Evolutionary conservation across 2,888 invertebrate species (phyloP).

Genomic region (Drosophila borealis): DNA sequence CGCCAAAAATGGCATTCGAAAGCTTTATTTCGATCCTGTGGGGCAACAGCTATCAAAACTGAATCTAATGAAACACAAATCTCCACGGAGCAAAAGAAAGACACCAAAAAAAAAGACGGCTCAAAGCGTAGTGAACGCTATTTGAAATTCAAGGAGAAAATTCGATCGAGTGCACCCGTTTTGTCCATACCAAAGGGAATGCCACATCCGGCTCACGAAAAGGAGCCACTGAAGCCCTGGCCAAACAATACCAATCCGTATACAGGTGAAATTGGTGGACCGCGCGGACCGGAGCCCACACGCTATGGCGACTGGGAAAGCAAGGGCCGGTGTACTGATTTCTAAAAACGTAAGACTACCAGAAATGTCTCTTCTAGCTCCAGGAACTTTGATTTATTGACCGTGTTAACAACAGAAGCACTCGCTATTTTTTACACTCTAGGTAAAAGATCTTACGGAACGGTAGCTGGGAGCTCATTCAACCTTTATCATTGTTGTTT

Average conservation of each 20-base stretch:
- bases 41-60: neutral
- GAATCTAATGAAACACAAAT: neutral
- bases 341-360: conserved; percentile 86
- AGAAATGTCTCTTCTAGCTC: neutral
- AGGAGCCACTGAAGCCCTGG: conserved; percentile 92
- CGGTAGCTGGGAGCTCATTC: conserved; percentile 60
- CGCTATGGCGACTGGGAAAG: conserved; percentile 99
- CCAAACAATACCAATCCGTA: conserved; percentile 94
- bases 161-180: conserved; percentile 88
- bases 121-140: conserved; percentile 85
- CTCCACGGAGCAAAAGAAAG: neutral
- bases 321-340: conserved; percentile 97
- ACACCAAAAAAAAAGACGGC: neutral
- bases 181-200: conserved; percentile 90
- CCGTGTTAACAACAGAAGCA: conserved; percentile 67
- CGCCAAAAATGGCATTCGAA: neutral
- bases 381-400: conserved; percentile 59
- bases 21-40: neutral
- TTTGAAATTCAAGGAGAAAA: conserved; percentile 89
- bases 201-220: conserved; percentile 90
- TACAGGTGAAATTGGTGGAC: conserved; percentile 97
- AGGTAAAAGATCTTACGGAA: conserved; percentile 27
- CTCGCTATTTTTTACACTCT: conserved; percentile 56
- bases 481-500: conserved; percentile 30
- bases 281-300: conserved; percentile 98